Conservation (phyloP, 2,888 invertebrate species). For the Conistra vaccinii region DNA sequence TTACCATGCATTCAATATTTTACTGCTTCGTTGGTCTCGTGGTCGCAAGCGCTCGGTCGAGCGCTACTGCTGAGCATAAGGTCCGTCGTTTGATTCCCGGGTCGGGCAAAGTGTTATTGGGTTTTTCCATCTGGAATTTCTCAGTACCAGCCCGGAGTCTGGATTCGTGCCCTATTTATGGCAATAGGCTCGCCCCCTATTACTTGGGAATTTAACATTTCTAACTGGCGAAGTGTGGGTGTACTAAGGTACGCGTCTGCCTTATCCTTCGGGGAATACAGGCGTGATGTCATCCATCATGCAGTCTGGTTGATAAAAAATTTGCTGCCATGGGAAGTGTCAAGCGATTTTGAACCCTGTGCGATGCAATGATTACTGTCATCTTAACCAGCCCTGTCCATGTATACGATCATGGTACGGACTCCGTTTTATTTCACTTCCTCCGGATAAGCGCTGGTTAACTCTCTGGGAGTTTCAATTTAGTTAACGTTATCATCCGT, state of each 20-base stretch:
- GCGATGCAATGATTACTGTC: background rate
- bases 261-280: background rate
- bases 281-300: background rate
- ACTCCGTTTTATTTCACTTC: background rate
- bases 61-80: background rate
- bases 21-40: background rate
- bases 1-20: background rate
- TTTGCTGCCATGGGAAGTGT: background rate
- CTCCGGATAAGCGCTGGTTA: background rate
- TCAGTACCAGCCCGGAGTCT: background rate
- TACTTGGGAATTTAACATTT: background rate
- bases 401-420: background rate
- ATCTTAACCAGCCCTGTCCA: background rate
- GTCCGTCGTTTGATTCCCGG: background rate
- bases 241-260: too few species aligned
- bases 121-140: background rate
- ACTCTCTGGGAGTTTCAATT: background rate
- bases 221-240: background rate
- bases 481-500: background rate
- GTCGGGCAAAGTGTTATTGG: background rate
- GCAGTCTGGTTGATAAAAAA: background rate
- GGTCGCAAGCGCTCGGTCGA: too few species aligned
- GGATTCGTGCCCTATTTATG: background rate
- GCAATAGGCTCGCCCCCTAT: background rate
- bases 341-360: background rate